Conservation (phyloP, 2,888 invertebrate species). For the Tupiocoris notatus region DNA sequence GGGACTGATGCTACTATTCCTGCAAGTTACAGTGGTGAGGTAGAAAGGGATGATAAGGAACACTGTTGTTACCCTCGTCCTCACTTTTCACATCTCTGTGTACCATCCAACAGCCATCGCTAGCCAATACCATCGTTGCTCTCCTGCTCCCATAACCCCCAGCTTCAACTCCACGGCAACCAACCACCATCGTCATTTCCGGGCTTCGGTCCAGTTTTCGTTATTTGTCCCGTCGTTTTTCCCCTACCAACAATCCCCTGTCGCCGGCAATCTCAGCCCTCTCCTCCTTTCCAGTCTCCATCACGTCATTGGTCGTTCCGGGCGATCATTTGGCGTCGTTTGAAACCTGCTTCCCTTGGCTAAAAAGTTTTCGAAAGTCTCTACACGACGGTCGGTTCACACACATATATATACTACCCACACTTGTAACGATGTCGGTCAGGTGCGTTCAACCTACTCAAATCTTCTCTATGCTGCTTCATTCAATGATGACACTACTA, state of each 20-base stretch:
- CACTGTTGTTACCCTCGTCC: constrained; percentile 11
- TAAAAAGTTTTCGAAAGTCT: neutral
- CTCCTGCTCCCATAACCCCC: neutral
- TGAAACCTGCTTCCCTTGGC: neutral
- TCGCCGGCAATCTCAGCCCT: constrained; percentile 26
- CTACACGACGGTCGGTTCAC: neutral
- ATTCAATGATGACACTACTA: too few relatives aligned
- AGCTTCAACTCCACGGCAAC: neutral
- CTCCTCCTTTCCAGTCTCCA: neutral
- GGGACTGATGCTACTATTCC: too few relatives aligned
- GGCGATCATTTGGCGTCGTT: neutral
- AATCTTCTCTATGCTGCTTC: too few relatives aligned
- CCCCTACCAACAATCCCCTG: constrained; percentile 25
- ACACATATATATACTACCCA: neutral
- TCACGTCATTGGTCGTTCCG: neutral
- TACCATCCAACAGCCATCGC: too few relatives aligned
- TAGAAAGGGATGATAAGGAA: constrained; percentile 17
- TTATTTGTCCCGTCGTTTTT: constrained; percentile 31
- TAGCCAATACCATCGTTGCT: neutral
- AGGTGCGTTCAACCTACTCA: too few relatives aligned
- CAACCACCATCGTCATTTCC: constrained; percentile 24
- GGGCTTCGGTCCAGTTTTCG: constrained; percentile 36
- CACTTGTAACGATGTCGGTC: too few relatives aligned
- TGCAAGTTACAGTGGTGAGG: too few relatives aligned
- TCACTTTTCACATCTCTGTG: neutral